Evolutionary conservation across 2,113 vertebrate species (phyloP).

Genomic region (Marcusenius ussheri): DNA sequence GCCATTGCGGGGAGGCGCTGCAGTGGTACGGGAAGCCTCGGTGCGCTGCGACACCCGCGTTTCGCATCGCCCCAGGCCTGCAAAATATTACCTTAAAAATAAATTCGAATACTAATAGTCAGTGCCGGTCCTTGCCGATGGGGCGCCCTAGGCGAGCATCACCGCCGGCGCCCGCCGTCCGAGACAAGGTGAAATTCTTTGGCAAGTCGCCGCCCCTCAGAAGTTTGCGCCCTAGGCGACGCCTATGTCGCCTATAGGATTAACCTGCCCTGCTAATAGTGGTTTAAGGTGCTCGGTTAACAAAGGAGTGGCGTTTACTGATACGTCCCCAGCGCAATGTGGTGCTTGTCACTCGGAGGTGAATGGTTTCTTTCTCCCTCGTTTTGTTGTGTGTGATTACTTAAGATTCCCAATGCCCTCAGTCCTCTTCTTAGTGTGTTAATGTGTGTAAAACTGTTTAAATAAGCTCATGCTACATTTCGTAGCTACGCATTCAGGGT

Average conservation of each 20-base stretch:
- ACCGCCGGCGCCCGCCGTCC: background rate
- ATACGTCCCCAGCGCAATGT: background rate
- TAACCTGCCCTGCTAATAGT: background rate
- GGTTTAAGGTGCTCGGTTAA: background rate
- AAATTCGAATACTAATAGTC: background rate
- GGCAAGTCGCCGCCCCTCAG: background rate
- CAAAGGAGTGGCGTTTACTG: background rate
- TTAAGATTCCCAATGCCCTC: background rate
- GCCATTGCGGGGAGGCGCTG: background rate
- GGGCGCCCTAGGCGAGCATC: background rate
- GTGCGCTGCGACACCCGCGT: conserved; percentile 8
- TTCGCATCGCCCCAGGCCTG: background rate
- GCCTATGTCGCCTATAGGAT: background rate
- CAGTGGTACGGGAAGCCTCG: background rate
- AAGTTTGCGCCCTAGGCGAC: background rate
- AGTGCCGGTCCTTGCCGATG: background rate
- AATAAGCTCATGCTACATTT: background rate
- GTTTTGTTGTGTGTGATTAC: background rate
- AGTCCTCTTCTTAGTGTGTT: background rate
- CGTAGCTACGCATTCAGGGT: background rate
- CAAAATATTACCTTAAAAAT: background rate
- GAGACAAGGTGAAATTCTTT: background rate
- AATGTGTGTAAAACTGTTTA: background rate
- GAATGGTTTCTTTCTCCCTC: background rate
- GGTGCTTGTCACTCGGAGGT: background rate